Base-by-base conservation (phyloP, 2,797 vertebrate species). In the Coregonus ussuriensis region DNA sequence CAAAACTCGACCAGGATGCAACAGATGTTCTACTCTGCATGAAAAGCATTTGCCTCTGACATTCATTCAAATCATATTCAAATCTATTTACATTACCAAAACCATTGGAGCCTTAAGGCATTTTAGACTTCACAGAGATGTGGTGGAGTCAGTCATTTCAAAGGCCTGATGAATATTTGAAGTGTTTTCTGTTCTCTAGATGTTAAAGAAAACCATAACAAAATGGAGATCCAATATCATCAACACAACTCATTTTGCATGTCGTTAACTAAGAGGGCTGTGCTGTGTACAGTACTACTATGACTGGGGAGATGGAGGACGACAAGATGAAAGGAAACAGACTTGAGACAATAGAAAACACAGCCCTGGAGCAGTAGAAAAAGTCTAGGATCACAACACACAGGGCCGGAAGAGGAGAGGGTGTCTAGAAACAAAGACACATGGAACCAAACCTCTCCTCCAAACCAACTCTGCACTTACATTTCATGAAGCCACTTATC, bases 1-100 rank as follows among this genome's bases (percentile, higher is more conserved):
- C 41, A 67, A n/a, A 47, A 73, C 14, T 75, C 25, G 53, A 62
- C 53, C 14, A 29, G 80, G 53, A 3, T 31, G 7, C 0, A 53
- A 67, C 62, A 35, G 41, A 52, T 71, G 51, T 70, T 72, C 56
- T 4, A 47, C 33, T 47, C 67, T 68, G 31, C 25, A 21, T 76
- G 15, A 74, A 80, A 82, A 81, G 53, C 14, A 21, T 6, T 77
- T 47, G 13, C 35, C 15, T 18, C 9, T 3, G 1, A 79, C 54
- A 81, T 77, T 33, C 0, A 53, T 74, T 81, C n/a, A 79, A 80
- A 82, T 79, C 15, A 13, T 35, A 85, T 74, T 83, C 70, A 84
- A 52, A 83, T 74, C 6, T 51, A 66, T 75, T 74, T 47, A 72
- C 83, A 76, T 77, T 75, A 81, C 72, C 67, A 67, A 83, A 80